Base-by-base conservation (phyloP, 2,888 invertebrate species). In the Argyra leucocephala region DNA sequence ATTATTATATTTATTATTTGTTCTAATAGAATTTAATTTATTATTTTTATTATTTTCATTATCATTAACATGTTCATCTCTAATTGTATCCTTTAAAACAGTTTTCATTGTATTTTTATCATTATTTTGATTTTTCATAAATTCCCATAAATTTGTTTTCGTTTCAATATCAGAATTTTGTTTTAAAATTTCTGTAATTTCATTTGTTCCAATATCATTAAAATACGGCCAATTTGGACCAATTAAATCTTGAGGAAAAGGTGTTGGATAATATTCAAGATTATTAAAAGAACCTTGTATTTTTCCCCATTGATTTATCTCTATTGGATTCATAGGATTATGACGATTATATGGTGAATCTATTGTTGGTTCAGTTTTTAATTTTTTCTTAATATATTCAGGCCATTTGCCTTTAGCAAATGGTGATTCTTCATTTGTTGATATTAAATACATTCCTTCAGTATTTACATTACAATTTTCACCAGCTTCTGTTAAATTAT, bases 371-470 rank as follows among this genome's bases (percentile, higher is more conserved):
- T 1, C 57, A 22, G 24, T 2, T 61, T 5, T 4, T 21, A 1
- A 0, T 9, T 24, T 26, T 9, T 23, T n/a, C 65, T 22, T 26
- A 18, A 3, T 12, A 18, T 18, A 15, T 64, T 82, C 81, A 1
- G 78, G 78, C 75, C 84, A 85, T 69, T 82, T 81, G 1, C 86
- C 86, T 62, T 83, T 75, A 1, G 87, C 86, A 73, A 81, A 87
- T 0, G 86, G 86, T 15, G 82, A 74, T 1, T 79, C 75, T 1
- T 81, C 79, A 66, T 81, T 82, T 1, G 87, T 87, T 65, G 81
- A 81, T 1, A 84, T 81, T 31, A 86, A 74, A 71, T 83, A 81
- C 73, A 85, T 83, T 1, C 86, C 86, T 0, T 75, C 73, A 0
- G 78, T 73, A 3, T 72, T 71, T 21, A 71, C 73, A 63, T 74